These are phyloP conservation scores for Alitta virens DNA, from an alignment of 2,888 invertebrate genomes.

Conservation along the genomic window DNA sequence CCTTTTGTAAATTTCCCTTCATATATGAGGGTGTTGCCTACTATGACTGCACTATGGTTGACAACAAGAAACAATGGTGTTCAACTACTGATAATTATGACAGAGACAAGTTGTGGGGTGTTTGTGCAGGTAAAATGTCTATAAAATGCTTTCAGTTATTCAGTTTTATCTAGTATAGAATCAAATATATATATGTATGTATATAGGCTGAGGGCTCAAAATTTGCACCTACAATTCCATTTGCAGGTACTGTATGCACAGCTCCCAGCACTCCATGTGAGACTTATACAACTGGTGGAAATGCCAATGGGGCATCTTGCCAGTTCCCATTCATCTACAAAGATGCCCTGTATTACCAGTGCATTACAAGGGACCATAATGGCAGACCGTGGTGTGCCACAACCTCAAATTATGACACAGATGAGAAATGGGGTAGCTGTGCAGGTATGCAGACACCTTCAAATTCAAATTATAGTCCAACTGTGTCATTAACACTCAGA, in stretches of 20 bases:
- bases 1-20: conserved; percentile 13
- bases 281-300: conserved; percentile 3
- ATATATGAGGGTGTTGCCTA: background rate
- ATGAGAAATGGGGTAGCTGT: conserved; percentile 9
- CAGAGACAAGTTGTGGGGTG: conserved; percentile 5
- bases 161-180: too few species aligned
- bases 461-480: too few species aligned
- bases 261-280: too few species aligned
- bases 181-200: too few species aligned
- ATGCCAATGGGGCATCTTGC: conserved; percentile 7
- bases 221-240: too few species aligned
- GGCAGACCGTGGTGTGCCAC: conserved; percentile 11
- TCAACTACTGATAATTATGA: conserved; percentile 14
- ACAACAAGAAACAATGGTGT: conserved; percentile 7
- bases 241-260: too few species aligned
- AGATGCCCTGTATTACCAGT: background rate
- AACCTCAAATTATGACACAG: conserved; percentile 11
- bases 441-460: background rate
- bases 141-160: too few species aligned
- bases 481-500: too few species aligned
- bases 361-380: background rate
- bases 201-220: too few species aligned
- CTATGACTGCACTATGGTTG: background rate
- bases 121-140: background rate
- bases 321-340: conserved; percentile 13